phyloP scores from a whole-genome alignment of 2,888 invertebrate species.

The Oscheius onirici region DNA sequence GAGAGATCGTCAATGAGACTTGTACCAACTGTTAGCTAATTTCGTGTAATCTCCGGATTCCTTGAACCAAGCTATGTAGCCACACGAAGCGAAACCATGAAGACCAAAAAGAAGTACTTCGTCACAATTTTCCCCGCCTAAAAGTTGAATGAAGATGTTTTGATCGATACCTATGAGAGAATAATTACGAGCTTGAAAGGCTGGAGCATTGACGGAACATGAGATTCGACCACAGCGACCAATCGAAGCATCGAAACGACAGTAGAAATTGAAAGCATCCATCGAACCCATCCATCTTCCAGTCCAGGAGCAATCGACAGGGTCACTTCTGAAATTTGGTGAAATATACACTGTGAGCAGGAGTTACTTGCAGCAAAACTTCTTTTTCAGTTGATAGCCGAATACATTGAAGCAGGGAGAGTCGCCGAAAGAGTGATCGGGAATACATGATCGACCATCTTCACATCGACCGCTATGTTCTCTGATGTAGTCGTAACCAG shows the following conservation, averaged over 20 bases:
- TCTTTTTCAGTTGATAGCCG: slow-evolving; percentile 50
- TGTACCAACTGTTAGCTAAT: slow-evolving; percentile 54
- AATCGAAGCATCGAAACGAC: slow-evolving; percentile 42
- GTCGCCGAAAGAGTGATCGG: slow-evolving; percentile 53
- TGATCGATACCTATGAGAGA: slow-evolving; percentile 41
- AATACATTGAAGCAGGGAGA: slow-evolving; percentile 50
- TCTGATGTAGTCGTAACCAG: slow-evolving; percentile 52
- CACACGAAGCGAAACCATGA: slow-evolving; percentile 52
- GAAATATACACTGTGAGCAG: neutral
- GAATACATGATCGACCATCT: slow-evolving; percentile 45
- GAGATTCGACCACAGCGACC: slow-evolving; percentile 51
- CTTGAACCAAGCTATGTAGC: slow-evolving; percentile 54
- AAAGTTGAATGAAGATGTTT: neutral
- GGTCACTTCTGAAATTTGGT: slow-evolving; percentile 46
- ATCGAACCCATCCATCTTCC: slow-evolving; percentile 55
- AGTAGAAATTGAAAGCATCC: slow-evolving; percentile 55
- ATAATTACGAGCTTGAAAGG: slow-evolving; percentile 47
- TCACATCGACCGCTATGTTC: slow-evolving; percentile 47
- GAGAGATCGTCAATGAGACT: slow-evolving; percentile 35
- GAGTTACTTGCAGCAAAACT: slow-evolving; percentile 54
- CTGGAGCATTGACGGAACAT: slow-evolving; percentile 52
- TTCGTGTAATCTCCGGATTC: slow-evolving; percentile 26
- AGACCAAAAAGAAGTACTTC: slow-evolving; percentile 48
- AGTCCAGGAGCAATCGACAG: slow-evolving; percentile 51
- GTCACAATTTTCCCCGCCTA: slow-evolving; percentile 49